Base-by-base conservation (phyloP, 2,797 vertebrate species). In the Decapterus maruadsi region DNA sequence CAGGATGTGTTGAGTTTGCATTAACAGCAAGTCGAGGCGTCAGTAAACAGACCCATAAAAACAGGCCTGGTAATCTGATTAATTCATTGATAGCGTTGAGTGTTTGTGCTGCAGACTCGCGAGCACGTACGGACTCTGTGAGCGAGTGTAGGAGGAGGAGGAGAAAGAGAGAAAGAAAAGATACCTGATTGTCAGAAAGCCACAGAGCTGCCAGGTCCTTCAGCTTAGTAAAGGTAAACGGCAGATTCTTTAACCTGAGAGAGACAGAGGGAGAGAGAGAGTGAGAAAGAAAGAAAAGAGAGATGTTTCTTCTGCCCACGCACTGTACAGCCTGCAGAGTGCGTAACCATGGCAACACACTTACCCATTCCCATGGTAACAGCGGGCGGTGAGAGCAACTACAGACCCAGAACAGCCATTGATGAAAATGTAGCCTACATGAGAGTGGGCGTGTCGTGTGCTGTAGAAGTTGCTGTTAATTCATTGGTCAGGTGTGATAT, bases 121-220 rank as follows among this genome's bases (percentile, higher is more conserved):
- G 42, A 38, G 42, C 20, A 64, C 46, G 68, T 85, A 42, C 43
- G 48, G 45, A 19, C 22, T 58, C 10, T 22, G 17, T 9, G 10
- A 34, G 34, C 16, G 26, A 19, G 62, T 20, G 77, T 55, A 60
- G 51, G 78, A 55, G 60, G 58, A 55, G 34, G 31, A 20, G 6
- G 26, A 26, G 26, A 26, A 26, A 26, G 26, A 26, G 26, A 67
- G 12, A 62, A 20, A 42, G 53, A 66, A 26, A 26, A 26, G 26
- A 26, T 95, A 99, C 98, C 97, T 99, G 98, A 96, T 99, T 99
- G 96, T 99, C 98, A 91, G 98, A 99, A 74, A 99, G 97, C 98
- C 98, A 99, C 81, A 99, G 90, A 93, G 98, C 98, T 89, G 98
- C 98, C 85, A 99, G 96, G 85, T 99, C 98, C 88, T 99, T 99